These are phyloP conservation scores for Anguilla marmorata DNA, from an alignment of 2,797 vertebrate species.

Conservation along the genomic window DNA sequence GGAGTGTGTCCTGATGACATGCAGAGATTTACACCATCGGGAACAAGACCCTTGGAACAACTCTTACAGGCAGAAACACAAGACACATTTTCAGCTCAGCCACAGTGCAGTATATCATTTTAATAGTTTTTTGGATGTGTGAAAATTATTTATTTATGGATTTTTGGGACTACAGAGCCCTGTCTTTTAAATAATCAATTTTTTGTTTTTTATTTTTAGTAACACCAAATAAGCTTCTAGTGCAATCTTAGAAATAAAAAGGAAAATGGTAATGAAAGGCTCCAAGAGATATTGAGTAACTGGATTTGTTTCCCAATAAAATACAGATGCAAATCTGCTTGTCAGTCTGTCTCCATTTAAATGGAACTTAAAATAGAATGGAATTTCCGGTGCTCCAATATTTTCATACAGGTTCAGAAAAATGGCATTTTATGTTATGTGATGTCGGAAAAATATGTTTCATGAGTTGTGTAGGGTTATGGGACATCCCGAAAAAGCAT, in stretches of 20 bases:
- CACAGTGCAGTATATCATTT: conserved; percentile 55
- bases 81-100: conserved; percentile 37
- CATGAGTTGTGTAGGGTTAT: background rate
- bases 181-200: conserved; percentile 44
- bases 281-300: background rate
- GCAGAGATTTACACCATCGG: conserved; percentile 45
- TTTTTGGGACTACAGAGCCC: conserved; percentile 31
- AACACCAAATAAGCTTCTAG: conserved; percentile 44
- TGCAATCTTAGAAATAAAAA: conserved; percentile 38
- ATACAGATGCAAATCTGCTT: conserved; percentile 38
- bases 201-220: background rate
- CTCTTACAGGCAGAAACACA: conserved; percentile 43
- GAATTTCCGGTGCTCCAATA: background rate
- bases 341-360: conserved; percentile 5
- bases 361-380: background rate
- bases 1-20: conserved; percentile 16
- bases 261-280: conserved; percentile 12
- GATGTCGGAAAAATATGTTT: background rate
- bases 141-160: conserved; percentile 61
- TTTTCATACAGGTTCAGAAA: background rate
- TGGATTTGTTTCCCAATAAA: conserved; percentile 38
- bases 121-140: conserved; percentile 55
- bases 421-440: background rate
- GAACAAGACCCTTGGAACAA: conserved; percentile 41
- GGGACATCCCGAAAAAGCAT: background rate